Conservation (phyloP, 2,797 vertebrate species). For the Danio aesculapii region DNA sequence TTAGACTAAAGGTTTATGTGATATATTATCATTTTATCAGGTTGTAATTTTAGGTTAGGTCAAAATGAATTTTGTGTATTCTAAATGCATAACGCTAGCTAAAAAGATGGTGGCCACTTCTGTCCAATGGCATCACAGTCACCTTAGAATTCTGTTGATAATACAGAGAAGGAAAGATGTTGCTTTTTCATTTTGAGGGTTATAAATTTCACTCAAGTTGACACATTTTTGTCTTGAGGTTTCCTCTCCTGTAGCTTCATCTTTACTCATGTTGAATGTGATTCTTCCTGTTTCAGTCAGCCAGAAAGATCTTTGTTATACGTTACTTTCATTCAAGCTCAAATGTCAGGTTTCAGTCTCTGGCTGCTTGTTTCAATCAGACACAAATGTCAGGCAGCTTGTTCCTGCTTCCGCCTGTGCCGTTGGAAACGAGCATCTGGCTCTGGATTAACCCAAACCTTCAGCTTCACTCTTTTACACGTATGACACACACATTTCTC, state of each 20-base stretch:
- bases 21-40: no score
- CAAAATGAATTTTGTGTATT: neutral
- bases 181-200: slow-evolving; percentile 17
- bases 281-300: slow-evolving; percentile 32
- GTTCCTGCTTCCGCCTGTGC: slow-evolving; percentile 25
- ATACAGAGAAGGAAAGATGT: slow-evolving; percentile 5
- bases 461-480: neutral
- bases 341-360: slow-evolving; percentile 46
- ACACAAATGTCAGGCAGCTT: slow-evolving; percentile 51
- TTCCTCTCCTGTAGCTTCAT: slow-evolving; percentile 6
- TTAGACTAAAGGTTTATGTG: no score
- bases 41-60: neutral
- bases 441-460: slow-evolving; percentile 41
- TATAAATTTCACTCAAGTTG: slow-evolving; percentile 25
- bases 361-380: slow-evolving; percentile 46
- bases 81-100: neutral
- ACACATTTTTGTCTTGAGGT: slow-evolving; percentile 14
- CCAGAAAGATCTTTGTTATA: slow-evolving; percentile 38
- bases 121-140: no score
- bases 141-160: neutral
- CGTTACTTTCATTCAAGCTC: slow-evolving; percentile 39
- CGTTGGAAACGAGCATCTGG: slow-evolving; percentile 15
- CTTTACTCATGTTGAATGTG: slow-evolving; percentile 19
- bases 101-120: neutral
- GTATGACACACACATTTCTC: slow-evolving; percentile 15